Evolutionary conservation across 2,113 vertebrate genomes (phyloP).

Genomic region (Chamaea fasciata): DNA sequence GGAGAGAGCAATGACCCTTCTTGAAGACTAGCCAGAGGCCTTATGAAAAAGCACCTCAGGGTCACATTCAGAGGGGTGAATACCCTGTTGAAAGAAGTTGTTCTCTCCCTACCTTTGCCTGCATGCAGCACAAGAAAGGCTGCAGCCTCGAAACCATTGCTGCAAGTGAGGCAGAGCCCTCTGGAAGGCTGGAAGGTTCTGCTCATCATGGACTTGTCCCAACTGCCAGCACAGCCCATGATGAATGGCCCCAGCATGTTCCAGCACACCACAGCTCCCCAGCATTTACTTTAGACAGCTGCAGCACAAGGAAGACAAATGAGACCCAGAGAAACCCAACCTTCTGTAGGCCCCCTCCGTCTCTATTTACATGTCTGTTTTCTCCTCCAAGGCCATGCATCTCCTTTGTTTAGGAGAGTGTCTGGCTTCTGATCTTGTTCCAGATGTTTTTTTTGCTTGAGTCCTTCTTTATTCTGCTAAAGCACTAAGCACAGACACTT

Average conservation of each 20-base stretch:
- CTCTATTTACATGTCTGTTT: conserved; percentile 34
- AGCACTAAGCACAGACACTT: not conserved
- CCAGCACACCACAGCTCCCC: not conserved
- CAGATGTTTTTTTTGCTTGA: not conserved
- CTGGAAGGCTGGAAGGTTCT: not conserved
- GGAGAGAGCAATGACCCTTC: not conserved
- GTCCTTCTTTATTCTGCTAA: not conserved
- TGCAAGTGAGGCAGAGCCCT: not conserved
- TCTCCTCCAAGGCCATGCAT: not conserved
- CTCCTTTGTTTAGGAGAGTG: conserved; percentile 3
- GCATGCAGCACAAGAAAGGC: not conserved
- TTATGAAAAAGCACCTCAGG: not conserved
- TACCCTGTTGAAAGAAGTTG: not conserved
- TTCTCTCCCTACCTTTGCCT: not conserved
- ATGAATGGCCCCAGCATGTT: not conserved
- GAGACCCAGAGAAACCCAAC: conserved; percentile 32
- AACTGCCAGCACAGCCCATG: not conserved
- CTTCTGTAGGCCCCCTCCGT: not conserved
- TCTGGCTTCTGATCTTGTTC: conserved; percentile 5
- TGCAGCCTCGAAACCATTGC: not conserved
- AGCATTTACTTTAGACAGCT: conserved; percentile 4
- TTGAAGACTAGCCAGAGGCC: not conserved
- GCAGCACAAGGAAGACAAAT: conserved; percentile 20
- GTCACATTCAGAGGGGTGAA: not conserved
- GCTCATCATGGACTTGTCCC: not conserved